Percentiles rank a stretch among this genome's conserved stretches.
phyloP scores from a whole-genome alignment of 2,888 invertebrate species.

The Dromius quadrimaculatus region DNA sequence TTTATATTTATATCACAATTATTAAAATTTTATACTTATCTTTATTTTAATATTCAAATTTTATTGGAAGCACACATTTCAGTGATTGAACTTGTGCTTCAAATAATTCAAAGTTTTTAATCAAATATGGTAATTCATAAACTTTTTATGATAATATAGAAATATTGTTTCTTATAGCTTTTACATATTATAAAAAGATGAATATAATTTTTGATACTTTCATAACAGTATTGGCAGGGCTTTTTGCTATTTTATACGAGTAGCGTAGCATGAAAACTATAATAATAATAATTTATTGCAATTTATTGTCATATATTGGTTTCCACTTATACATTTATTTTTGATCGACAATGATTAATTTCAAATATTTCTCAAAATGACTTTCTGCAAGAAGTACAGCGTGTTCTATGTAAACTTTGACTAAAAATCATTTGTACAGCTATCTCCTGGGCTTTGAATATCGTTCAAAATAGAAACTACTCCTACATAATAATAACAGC shows the following conservation, averaged over 20 bases:
- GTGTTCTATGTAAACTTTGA: no score
- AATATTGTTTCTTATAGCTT: conserved; percentile 38
- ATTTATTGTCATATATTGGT: conserved; percentile 36
- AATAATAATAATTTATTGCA: conserved; percentile 39
- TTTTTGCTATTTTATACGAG: conserved; percentile 57
- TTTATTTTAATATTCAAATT: conserved; percentile 13
- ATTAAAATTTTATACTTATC: conserved; percentile 41
- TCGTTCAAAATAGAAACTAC: no score
- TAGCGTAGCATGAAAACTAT: conserved; percentile 41
- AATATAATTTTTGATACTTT: conserved; percentile 57
- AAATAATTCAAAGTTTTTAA: conserved; percentile 26
- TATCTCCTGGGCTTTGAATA: no score
- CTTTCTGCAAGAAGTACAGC: conserved; percentile 28
- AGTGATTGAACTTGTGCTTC: conserved; percentile 6
- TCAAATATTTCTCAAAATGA: conserved; percentile 17
- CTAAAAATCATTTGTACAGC: no score
- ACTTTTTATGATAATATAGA: conserved; percentile 36
- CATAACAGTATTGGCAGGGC: conserved; percentile 57
- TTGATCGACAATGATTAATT: conserved; percentile 20
- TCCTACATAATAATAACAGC: no score
- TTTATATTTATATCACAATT: conserved; percentile 39
- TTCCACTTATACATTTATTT: conserved; percentile 22
- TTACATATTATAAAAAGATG: conserved; percentile 42
- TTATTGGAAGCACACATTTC: conserved; percentile 21
- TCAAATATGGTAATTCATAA: conserved; percentile 32